Conservation (phyloP, 2,888 invertebrate species). For the Taenaris catops region DNA sequence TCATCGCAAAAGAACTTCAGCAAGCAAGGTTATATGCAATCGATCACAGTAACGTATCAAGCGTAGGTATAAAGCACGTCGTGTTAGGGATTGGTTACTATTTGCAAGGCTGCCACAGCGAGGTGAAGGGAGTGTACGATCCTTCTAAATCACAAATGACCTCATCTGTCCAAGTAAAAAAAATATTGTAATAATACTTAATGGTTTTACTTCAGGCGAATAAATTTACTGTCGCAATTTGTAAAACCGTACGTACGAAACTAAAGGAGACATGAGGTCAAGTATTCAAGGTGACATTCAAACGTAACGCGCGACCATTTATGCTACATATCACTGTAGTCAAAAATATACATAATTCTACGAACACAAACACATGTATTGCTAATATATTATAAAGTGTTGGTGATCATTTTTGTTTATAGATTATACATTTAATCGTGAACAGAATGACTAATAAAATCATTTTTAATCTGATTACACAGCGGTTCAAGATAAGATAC, state of each 20-base stretch:
- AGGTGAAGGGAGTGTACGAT: conserved; percentile 18
- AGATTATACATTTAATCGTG: no score
- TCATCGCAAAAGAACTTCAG: conserved; percentile 20
- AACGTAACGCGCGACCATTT: conserved; percentile 17
- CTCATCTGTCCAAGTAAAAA: neutral
- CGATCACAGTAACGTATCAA: conserved; percentile 14
- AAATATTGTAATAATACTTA: neutral
- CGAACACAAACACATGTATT: neutral
- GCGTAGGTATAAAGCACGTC: conserved; percentile 12
- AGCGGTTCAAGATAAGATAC: no score
- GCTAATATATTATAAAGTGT: no score
- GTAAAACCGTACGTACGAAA: conserved; percentile 17
- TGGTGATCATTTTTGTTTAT: no score
- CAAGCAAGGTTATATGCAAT: conserved; percentile 21
- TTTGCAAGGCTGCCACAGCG: conserved; percentile 18
- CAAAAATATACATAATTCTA: conserved; percentile 6
- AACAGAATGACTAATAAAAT: no score
- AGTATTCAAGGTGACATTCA: conserved; percentile 24
- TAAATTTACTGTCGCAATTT: conserved; percentile 7
- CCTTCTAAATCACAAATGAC: conserved; percentile 10
- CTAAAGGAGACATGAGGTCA: conserved; percentile 20
- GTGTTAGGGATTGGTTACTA: conserved; percentile 18
- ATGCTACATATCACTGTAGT: conserved; percentile 7
- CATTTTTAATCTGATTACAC: no score
- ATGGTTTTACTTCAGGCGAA: conserved; percentile 3